Evolutionary conservation across 1,140 invertebrate genomes (phyloP).

Genomic region (Piezodorus guildinii): DNA sequence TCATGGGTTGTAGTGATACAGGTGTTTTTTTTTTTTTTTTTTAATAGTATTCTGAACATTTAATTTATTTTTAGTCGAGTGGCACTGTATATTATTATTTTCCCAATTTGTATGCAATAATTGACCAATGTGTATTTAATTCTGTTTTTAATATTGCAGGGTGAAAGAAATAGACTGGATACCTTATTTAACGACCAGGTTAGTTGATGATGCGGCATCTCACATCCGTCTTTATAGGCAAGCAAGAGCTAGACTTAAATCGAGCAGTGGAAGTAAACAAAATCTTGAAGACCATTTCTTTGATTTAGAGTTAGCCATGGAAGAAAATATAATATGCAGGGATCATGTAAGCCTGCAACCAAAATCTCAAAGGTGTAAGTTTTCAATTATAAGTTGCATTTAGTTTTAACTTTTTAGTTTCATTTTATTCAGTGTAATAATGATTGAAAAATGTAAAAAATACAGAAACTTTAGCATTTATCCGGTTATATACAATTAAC

Average conservation of each 20-base stretch:
- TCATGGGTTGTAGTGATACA: no score
- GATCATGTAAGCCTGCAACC: slow-evolving; percentile 51
- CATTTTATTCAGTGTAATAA: no score
- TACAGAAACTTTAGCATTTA: no score
- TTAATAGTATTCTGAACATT: no score
- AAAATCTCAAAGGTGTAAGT: slow-evolving; percentile 23
- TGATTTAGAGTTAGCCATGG: slow-evolving; percentile 76
- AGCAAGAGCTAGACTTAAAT: slow-evolving; percentile 50
- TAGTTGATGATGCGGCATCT: slow-evolving; percentile 82
- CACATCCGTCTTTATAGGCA: slow-evolving; percentile 74
- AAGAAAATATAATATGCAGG: slow-evolving; percentile 57
- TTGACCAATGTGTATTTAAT: no score
- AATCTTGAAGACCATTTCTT: slow-evolving; percentile 68
- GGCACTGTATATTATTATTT: no score
- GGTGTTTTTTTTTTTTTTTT: no score
- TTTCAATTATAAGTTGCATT: neutral
- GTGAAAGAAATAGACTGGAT: slow-evolving; percentile 84
- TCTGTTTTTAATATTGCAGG: slow-evolving; percentile 35
- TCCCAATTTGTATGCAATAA: no score
- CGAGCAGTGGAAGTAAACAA: slow-evolving; percentile 21
- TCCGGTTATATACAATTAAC: no score
- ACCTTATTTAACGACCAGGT: slow-evolving; percentile 66
- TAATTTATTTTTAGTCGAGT: no score
- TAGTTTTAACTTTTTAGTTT: no score
- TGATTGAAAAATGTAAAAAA: no score